Conservation (phyloP, 2,113 vertebrate species). For the Labeo rohita region DNA sequence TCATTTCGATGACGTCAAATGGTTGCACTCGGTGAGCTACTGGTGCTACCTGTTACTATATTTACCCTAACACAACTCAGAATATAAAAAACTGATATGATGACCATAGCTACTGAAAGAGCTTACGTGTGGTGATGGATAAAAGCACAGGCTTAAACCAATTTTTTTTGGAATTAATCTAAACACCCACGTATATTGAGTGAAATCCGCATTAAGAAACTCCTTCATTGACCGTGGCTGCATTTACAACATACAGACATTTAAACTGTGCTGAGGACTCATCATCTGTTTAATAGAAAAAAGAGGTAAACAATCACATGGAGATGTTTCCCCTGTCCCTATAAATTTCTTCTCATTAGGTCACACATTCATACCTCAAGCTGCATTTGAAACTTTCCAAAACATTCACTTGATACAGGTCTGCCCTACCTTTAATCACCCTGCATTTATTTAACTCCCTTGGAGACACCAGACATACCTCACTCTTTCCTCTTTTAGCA, state of each 20-base stretch:
- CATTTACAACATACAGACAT: background rate
- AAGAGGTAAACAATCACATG: background rate
- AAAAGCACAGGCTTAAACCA: too few species aligned
- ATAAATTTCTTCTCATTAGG: background rate
- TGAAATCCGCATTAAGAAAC: too few species aligned
- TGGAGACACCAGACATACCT: background rate
- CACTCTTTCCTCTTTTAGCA: background rate
- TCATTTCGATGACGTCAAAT: too few species aligned
- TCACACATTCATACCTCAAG: background rate
- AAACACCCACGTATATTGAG: too few species aligned
- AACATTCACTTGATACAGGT: constrained; percentile 19
- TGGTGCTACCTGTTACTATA: too few species aligned
- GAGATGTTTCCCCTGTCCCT: background rate
- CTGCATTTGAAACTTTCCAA: background rate
- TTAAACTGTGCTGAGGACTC: background rate
- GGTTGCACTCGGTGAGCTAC: too few species aligned
- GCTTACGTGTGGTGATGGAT: too few species aligned
- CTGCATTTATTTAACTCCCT: constrained; percentile 37
- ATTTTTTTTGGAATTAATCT: too few species aligned
- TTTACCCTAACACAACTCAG: too few species aligned
- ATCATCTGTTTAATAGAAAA: background rate
- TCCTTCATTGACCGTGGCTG: too few species aligned
- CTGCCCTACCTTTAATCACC: background rate
- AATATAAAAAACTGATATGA: too few species aligned
- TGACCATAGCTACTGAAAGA: too few species aligned